Base-by-base conservation (phyloP, 2,113 vertebrate genomes). In the Willisornis vidua region DNA sequence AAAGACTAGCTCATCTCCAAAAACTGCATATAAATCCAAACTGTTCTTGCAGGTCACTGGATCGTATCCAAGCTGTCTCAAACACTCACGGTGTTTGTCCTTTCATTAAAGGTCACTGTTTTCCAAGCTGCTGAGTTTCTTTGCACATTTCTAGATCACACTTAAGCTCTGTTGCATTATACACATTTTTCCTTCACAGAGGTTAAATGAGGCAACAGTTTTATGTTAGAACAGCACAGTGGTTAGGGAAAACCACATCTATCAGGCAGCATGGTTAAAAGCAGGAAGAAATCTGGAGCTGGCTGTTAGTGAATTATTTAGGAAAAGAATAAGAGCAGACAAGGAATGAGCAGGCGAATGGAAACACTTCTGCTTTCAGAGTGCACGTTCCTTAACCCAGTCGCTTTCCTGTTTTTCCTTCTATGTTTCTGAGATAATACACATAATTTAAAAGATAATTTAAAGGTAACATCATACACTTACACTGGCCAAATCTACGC, bases 291-390 rank as follows among this genome's bases (percentile, higher is more conserved):
- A 87, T 87, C 74, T 93, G 89, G 85, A 96, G 94, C 84, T 95
- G 73, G 68, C 80, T 89, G 77, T 65, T 91, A 85, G 54, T 95
- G 84, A 96, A 94, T 94, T 95, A 97, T 95, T 97, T 88, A 96
- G 74, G 52, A 81, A 29, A 89, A 92, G 61, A 92, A 75, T 76
- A 84, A 92, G 61, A 35, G 70, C 70, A 94, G 57, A 55, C 23
- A 89, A 90, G 35, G 43, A 92, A 58, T 7, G 17, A 92, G 23
- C 51, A 93, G 52, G 66, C 55, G 86, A 88, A 77, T 43, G 12
- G 55, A 95, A 93, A 86, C 43, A 77, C 11, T 87, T 89, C 7
- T 45, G 49, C 71, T 88, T 84, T 71, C 46, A 83, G 25, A 70
- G 14, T 18, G 19, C 10, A 23, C 20, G 33, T 12, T 75, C 66